phyloP scores from a whole-genome alignment of 2,113 vertebrate species.

The Nannobrachium achirus region DNA sequence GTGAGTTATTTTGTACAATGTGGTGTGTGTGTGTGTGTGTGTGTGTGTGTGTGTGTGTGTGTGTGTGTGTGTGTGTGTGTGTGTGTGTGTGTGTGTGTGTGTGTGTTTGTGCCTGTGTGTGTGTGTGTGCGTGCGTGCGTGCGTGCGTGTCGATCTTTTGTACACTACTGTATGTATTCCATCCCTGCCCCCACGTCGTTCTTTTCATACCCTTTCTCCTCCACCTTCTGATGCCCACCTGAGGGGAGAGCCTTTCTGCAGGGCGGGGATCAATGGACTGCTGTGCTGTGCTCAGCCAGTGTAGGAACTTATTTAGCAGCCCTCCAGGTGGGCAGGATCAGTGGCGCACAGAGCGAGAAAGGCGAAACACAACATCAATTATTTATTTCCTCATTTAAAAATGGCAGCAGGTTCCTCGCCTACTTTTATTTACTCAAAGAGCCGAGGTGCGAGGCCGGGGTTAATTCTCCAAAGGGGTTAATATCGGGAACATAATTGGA shows the following conservation, averaged over 20 bases:
- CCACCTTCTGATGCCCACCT: slow-evolving; percentile 63
- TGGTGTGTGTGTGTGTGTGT: slow-evolving; percentile 10
- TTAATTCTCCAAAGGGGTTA: slow-evolving; percentile 74
- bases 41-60: slow-evolving; percentile 17
- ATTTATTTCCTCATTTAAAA: slow-evolving; percentile 72
- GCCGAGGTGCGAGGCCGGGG: slow-evolving; percentile 43
- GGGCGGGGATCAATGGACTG: slow-evolving; percentile 69
- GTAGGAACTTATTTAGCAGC: slow-evolving; percentile 68
- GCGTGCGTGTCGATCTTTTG: no score
- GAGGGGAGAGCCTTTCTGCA: slow-evolving; percentile 57
- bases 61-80: neutral
- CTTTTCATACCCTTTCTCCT: slow-evolving; percentile 44
- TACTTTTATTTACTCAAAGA: slow-evolving; percentile 64
- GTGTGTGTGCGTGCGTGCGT: neutral
- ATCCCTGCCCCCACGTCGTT: slow-evolving; percentile 10
- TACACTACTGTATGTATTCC: no score
- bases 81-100: slow-evolving; percentile 8
- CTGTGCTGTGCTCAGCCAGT: slow-evolving; percentile 64
- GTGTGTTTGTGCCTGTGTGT: no score
- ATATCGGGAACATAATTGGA: slow-evolving; percentile 72
- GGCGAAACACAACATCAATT: slow-evolving; percentile 56
- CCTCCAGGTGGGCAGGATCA: slow-evolving; percentile 72
- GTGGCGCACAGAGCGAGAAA: slow-evolving; percentile 12
- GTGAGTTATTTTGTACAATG: slow-evolving; percentile 43
- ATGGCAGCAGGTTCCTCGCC: slow-evolving; percentile 53